Evolutionary conservation across 2,888 invertebrate species (phyloP).

Genomic region (Pterostichus madidus): DNA sequence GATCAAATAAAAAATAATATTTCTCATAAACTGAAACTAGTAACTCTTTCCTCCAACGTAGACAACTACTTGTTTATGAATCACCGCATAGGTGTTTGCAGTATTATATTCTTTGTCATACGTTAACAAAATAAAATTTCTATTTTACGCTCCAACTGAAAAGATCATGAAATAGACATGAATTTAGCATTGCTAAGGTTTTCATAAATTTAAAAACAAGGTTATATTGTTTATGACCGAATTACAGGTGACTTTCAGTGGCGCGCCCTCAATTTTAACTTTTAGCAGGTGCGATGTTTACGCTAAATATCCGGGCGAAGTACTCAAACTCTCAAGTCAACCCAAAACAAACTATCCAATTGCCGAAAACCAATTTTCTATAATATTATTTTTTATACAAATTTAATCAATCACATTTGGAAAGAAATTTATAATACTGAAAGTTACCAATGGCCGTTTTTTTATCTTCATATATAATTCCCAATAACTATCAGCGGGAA

Average conservation of each 20-base stretch:
- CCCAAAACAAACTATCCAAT: no score
- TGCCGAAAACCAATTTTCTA: no score
- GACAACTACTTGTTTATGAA: constrained; percentile 48
- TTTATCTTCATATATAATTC: no score
- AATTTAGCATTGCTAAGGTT: constrained; percentile 1
- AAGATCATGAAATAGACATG: constrained; percentile 20
- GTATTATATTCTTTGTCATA: constrained; percentile 45
- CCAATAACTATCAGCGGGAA: no score
- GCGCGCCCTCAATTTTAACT: constrained; percentile 51
- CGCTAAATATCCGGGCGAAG: background rate
- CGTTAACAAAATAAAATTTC: constrained; percentile 26
- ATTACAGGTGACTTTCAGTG: constrained; percentile 57
- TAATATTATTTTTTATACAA: no score
- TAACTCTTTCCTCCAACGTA: constrained; percentile 28
- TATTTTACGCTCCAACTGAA: constrained; percentile 35
- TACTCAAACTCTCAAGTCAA: no score
- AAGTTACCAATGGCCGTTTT: no score
- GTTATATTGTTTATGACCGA: constrained; percentile 58
- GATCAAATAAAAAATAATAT: background rate
- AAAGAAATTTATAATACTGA: no score
- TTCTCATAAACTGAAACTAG: background rate
- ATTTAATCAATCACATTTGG: no score
- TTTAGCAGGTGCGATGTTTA: constrained; percentile 17
- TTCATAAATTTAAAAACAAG: constrained; percentile 47
- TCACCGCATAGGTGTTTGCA: constrained; percentile 40